These are phyloP conservation scores for Morone chrysops DNA, from an alignment of 2,113 vertebrate species.

Conservation along the genomic window DNA sequence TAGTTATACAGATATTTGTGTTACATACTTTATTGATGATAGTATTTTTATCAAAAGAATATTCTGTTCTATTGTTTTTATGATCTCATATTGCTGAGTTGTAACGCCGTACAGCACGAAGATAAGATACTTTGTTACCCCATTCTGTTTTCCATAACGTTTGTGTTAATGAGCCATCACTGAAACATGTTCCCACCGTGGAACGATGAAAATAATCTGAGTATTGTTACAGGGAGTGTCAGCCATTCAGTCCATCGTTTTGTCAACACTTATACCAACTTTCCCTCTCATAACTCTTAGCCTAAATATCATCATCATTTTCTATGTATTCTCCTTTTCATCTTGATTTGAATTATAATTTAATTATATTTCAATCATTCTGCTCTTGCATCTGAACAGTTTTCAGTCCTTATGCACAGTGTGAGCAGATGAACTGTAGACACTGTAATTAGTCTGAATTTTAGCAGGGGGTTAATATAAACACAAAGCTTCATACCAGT, in stretches of 20 bases:
- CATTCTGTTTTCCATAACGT: neutral
- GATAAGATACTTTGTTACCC: neutral
- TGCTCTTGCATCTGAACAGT: neutral
- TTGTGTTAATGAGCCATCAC: neutral
- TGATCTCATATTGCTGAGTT: neutral
- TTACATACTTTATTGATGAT: neutral
- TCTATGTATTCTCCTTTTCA: neutral
- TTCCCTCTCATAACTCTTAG: neutral
- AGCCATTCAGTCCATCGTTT: neutral
- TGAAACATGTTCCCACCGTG: neutral
- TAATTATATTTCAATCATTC: neutral
- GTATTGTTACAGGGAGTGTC: conserved; percentile 1
- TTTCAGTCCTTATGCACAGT: neutral
- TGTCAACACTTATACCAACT: conserved; percentile 1
- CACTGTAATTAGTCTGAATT: conserved; percentile 5
- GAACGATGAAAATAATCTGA: neutral
- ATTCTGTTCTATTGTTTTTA: neutral
- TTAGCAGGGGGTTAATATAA: neutral
- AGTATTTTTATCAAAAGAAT: neutral
- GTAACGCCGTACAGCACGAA: neutral
- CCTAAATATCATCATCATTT: neutral
- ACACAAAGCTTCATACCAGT: conserved; percentile 9
- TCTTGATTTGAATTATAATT: neutral
- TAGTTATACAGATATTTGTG: neutral
- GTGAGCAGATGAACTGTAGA: conserved; percentile 12